phyloP scores from a whole-genome alignment of 1,140 invertebrate genomes.

The Augochlora pura region DNA sequence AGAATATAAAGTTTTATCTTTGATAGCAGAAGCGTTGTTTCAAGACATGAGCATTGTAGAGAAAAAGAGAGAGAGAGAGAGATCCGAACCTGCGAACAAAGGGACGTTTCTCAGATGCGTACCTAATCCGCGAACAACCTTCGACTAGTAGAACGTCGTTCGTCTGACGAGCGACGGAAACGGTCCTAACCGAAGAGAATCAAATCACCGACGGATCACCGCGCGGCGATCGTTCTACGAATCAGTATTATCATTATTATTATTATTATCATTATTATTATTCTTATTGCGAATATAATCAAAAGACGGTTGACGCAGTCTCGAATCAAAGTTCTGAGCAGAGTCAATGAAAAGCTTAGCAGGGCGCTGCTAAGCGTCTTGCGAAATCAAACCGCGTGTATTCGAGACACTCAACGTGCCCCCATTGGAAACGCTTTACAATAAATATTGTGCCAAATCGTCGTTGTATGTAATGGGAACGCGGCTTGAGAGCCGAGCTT shows the following conservation, averaged over 20 bases:
- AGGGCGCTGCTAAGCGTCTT: background rate
- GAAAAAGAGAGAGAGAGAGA: background rate
- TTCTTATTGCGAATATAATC: background rate
- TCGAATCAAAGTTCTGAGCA: background rate
- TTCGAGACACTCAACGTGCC: background rate
- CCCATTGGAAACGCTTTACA: conserved; percentile 56
- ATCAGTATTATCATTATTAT: background rate
- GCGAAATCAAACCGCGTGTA: background rate
- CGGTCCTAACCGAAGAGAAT: background rate
- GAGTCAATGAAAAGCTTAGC: background rate
- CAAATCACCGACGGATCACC: background rate
- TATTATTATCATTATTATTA: background rate
- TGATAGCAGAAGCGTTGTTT: background rate
- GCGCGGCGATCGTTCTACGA: background rate
- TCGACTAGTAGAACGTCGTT: too few relatives aligned
- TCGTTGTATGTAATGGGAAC: conserved; percentile 43
- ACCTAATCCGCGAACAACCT: too few relatives aligned
- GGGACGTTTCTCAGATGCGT: background rate
- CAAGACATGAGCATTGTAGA: background rate
- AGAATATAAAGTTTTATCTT: conserved; percentile 3
- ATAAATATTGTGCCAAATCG: conserved; percentile 70
- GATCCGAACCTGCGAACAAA: background rate
- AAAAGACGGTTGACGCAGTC: background rate
- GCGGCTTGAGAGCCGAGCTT: background rate
- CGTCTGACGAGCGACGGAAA: too few relatives aligned